A percentile compares a stretch with the other conserved stretches of the same genome.
Conservation (phyloP, 2,797 vertebrate species). For the Falco columbarius region DNA sequence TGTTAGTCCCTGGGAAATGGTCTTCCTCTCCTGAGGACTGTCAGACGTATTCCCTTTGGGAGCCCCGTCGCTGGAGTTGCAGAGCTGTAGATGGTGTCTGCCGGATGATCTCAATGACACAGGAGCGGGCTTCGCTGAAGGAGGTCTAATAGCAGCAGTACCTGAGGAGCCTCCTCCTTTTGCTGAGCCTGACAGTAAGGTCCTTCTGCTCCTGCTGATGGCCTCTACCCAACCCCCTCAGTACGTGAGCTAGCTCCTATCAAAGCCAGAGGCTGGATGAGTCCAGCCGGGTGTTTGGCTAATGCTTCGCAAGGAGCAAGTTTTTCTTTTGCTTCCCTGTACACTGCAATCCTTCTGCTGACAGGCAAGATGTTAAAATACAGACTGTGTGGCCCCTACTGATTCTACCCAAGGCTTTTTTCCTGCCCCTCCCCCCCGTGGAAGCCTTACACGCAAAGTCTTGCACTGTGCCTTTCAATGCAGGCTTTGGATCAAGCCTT, state of each 20-base stretch:
- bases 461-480: constrained; percentile 4
- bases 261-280: neutral
- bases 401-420: neutral
- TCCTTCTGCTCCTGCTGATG: neutral
- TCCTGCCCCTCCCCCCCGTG: neutral
- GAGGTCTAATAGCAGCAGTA: neutral
- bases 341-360: neutral
- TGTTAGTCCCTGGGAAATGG: neutral
- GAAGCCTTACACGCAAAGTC: neutral
- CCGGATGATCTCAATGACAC: neutral
- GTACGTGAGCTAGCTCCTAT: neutral
- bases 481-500: constrained; percentile 19
- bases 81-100: neutral
- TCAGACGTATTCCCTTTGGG: neutral
- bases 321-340: neutral
- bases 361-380: neutral
- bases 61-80: neutral
- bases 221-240: neutral
- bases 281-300: neutral
- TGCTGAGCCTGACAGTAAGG: neutral
- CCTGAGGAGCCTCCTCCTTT: neutral
- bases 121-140: neutral
- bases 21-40: neutral
- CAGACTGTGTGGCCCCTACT: neutral
- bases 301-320: neutral